These are phyloP conservation scores for Pristiophorus japonicus DNA, from an alignment of 2,113 vertebrate genomes.

Conservation along the genomic window DNA sequence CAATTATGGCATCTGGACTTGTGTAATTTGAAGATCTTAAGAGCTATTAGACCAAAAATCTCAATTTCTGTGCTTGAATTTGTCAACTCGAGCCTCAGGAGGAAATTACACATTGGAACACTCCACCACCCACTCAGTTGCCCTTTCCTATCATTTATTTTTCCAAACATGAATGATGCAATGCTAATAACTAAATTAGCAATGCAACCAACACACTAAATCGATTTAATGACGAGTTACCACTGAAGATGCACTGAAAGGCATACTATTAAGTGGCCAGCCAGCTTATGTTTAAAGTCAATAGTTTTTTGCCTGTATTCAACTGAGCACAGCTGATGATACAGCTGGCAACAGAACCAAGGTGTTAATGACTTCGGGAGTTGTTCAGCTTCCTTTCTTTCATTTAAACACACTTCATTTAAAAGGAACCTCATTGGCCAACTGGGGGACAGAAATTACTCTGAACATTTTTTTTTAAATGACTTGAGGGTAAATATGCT, in stretches of 20 bases:
- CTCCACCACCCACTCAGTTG: not conserved
- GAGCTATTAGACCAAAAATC: not conserved
- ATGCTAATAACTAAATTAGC: not conserved
- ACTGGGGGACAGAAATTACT: not conserved
- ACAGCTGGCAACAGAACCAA: not conserved
- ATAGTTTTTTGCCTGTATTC: not conserved
- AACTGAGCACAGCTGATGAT: not conserved
- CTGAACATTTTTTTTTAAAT: not conserved
- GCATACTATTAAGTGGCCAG: not conserved
- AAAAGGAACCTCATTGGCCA: not conserved
- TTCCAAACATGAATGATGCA: not conserved
- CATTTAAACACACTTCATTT: not conserved
- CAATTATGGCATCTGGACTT: not conserved
- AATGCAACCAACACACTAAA: not conserved
- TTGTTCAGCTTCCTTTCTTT: slow-evolving; percentile 14
- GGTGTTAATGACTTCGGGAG: not conserved
- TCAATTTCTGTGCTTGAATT: not conserved
- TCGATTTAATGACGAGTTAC: not conserved
- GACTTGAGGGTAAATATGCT: not conserved
- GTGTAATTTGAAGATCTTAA: not conserved
- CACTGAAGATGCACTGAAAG: not conserved
- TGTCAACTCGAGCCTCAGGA: not conserved
- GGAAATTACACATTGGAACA: not conserved
- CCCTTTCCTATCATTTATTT: not conserved
- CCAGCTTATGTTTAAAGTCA: not conserved